Percentiles rank a stretch among this genome's conserved stretches.
phyloP scores from a whole-genome alignment of 2,888 invertebrate genomes.

The Xanthia icteritia region DNA sequence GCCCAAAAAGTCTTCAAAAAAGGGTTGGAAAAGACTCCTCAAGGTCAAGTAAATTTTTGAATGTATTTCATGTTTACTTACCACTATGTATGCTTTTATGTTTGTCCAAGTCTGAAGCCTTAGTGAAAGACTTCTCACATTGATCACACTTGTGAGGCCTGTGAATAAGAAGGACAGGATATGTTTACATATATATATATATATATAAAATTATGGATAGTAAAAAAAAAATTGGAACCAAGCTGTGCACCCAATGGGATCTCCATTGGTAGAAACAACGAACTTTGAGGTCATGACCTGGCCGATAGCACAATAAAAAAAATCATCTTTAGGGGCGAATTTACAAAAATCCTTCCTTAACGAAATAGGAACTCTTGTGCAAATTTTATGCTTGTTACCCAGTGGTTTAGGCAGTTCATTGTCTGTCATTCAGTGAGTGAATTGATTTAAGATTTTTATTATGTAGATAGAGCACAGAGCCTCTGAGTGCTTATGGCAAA shows the following conservation, averaged over 20 bases:
- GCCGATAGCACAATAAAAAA: too few species aligned
- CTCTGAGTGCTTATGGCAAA: not conserved
- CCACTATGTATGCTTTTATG: slow-evolving; percentile 82
- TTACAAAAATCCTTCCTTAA: too few species aligned
- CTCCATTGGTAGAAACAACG: too few species aligned
- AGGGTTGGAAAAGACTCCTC: not conserved
- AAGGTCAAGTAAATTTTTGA: not conserved
- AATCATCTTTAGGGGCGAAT: too few species aligned
- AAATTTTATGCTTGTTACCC: too few species aligned
- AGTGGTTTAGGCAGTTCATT: too few species aligned
- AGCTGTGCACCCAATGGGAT: too few species aligned
- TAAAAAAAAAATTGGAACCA: not conserved
- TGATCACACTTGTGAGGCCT: slow-evolving; percentile 86
- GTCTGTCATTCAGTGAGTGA: too few species aligned
- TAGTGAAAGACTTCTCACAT: slow-evolving; percentile 84
- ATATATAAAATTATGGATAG: too few species aligned
- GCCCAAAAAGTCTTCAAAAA: not conserved
- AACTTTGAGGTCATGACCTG: too few species aligned
- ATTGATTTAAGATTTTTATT: not conserved
- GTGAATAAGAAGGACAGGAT: slow-evolving; percentile 67
- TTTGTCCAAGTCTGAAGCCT: slow-evolving; percentile 84
- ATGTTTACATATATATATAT: too few species aligned
- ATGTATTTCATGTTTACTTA: slow-evolving; percentile 62
- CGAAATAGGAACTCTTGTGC: too few species aligned
- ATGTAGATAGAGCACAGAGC: not conserved